Percentiles rank a stretch among this genome's conserved stretches.
Evolutionary conservation across 53 echinoderm and acorn worm species (phyloP).

Genomic region (Apostichopus leukothele): DNA sequence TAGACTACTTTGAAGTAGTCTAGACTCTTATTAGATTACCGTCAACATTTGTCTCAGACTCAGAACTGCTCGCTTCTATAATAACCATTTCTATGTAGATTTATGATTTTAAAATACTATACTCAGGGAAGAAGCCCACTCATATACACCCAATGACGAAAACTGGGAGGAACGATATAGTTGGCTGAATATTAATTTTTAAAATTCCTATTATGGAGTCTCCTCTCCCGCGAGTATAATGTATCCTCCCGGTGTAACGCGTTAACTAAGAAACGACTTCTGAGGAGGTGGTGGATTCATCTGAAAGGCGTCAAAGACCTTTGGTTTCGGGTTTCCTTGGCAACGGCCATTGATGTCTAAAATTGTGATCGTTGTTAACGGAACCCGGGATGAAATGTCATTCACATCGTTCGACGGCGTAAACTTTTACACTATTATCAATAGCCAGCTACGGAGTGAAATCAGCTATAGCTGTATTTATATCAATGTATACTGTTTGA

Average conservation of each 20-base stretch:
- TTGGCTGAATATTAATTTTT: too few species aligned
- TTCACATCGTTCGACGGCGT: not conserved
- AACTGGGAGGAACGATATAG: not conserved
- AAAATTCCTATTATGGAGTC: not conserved
- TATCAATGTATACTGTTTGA: too few species aligned
- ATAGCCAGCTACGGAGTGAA: too few species aligned
- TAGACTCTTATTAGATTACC: too few species aligned
- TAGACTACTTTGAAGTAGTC: too few species aligned
- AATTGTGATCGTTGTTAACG: constrained; percentile 88
- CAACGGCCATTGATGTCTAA: constrained; percentile 59
- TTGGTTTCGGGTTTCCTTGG: constrained; percentile 77
- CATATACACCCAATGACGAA: not conserved
- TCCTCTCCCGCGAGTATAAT: not conserved
- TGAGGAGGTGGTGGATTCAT: not conserved
- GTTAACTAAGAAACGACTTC: not conserved
- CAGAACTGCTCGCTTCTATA: too few species aligned
- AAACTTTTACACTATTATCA: not conserved
- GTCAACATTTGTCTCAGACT: too few species aligned
- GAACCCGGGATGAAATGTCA: constrained; percentile 69
- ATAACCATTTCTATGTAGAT: too few species aligned
- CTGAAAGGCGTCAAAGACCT: not conserved
- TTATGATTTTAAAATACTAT: too few species aligned
- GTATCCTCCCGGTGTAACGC: not conserved
- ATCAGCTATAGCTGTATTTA: too few species aligned
- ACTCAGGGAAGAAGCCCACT: not conserved